Conservation (phyloP, 1,140 invertebrate genomes). For the Zaprionus vittiger region DNA sequence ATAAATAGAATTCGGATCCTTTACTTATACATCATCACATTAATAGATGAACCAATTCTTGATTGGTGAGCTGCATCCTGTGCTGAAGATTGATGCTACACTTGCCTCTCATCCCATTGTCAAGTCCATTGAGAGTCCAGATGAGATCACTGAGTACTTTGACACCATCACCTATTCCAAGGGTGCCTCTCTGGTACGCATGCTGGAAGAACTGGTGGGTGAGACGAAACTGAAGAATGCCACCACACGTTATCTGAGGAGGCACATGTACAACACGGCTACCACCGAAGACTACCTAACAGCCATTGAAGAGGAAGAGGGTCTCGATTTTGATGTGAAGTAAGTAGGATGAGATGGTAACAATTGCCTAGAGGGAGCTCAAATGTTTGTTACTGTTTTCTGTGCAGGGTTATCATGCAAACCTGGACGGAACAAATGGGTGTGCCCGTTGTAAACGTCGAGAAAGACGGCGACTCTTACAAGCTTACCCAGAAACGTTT, state of each 20-base stretch:
- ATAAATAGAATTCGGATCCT: background rate
- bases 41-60: conserved; percentile 89
- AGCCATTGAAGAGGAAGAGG: conserved; percentile 86
- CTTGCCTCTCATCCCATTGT: conserved; percentile 95
- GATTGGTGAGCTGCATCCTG: conserved; percentile 89
- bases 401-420: conserved; percentile 91
- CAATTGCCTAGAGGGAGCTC: background rate
- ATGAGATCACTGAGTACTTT: conserved; percentile 96
- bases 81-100: conserved; percentile 91
- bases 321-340: conserved; percentile 85
- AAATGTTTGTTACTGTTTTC: background rate
- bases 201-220: conserved; percentile 94
- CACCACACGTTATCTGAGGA: conserved; percentile 90
- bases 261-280: conserved; percentile 90
- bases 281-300: conserved; percentile 91
- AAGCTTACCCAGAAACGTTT: conserved; percentile 90
- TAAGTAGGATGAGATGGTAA: conserved; percentile 30
- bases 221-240: conserved; percentile 90
- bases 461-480: conserved; percentile 85
- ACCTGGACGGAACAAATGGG: conserved; percentile 98
- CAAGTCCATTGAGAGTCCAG: conserved; percentile 91
- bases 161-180: conserved; percentile 97
- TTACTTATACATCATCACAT: conserved; percentile 80
- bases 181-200: conserved; percentile 94
- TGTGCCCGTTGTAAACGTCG: conserved; percentile 91